Conservation (phyloP, 2,113 vertebrate species). For the Macquaria ambigua region DNA sequence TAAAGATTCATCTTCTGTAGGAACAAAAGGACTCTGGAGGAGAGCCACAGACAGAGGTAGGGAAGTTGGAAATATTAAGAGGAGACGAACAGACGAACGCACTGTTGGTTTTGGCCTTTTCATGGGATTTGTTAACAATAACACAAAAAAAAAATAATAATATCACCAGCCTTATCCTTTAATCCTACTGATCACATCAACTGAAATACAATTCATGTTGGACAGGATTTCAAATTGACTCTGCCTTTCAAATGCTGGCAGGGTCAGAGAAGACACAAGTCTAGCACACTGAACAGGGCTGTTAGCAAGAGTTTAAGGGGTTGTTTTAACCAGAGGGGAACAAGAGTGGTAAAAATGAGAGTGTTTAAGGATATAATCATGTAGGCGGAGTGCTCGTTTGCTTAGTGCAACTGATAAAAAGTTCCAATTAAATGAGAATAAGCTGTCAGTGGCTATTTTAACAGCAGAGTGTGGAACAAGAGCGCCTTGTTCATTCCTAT, state of each 20-base stretch:
- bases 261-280: not conserved
- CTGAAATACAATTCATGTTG: not conserved
- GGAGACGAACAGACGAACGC: not conserved
- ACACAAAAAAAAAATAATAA: too few species aligned
- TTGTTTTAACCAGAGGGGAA: not conserved
- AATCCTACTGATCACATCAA: conserved; percentile 4
- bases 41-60: not conserved
- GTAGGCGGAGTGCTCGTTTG: conserved; percentile 45
- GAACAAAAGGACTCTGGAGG: not conserved
- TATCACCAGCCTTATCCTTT: not conserved
- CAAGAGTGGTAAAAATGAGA: not conserved
- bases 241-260: not conserved
- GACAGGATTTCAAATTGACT: not conserved
- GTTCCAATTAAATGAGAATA: conserved; percentile 57
- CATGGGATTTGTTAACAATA: conserved; percentile 10
- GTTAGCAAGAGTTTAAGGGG: conserved; percentile 11
- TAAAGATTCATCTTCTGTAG: not conserved
- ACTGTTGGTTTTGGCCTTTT: not conserved
- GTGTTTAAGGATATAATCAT: conserved; percentile 56
- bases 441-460: conserved; percentile 48
- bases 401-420: conserved; percentile 55
- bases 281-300: not conserved
- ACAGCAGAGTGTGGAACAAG: conserved; percentile 7
- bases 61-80: not conserved
- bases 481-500: conserved; percentile 16